Evolutionary conservation across 2,797 vertebrate genomes (phyloP), one percentile per base, ranked within the genome.

Genomic region (Dryobates pubescens): DNA sequence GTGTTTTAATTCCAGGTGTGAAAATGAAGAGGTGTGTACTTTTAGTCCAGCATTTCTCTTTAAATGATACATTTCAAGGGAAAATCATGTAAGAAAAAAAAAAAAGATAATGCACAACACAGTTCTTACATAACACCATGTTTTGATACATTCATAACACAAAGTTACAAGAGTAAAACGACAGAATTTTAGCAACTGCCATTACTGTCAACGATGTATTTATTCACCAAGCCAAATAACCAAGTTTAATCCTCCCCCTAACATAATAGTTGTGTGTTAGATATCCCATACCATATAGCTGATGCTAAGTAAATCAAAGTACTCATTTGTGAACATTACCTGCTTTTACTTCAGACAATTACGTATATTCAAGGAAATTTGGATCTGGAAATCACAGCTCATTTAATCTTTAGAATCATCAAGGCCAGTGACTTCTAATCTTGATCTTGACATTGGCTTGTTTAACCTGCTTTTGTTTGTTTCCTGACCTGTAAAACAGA

Each of bases 401-500:
- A 2, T 64, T 47, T 62, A 59, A 59, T 56, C 26, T 38, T 51
- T 62, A 72, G 6, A 56, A 26, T 65, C 5, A 1, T 23, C 23
- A 9, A 74, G 10, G 10, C 3, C 30, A 10, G 1, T 41, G 32
- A 59, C 7, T 85, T 88, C 63, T 43, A 91, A 1, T 53, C 56
- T 78, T 78, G 63, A 87, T 83, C 11, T 15, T 70, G 30, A 59
- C 17, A 34, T 9, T 81, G 53, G 29, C 24, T 57, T 86, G 13
- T 64, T 74, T 6, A 7, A 65, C 32, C 23, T 86, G 14, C 27
- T 74, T 86, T 86, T 85, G 13, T 69, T 92, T 13, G 4, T 83
- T 92, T 92, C 73, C 64, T 83, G 82, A 71, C 30, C 57, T 91
- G 74, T 78, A 63, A 86, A 87, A 78, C 8, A 53, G 45, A 83